Conservation (phyloP, 2,113 vertebrate species). For the Rostratula benghalensis region DNA sequence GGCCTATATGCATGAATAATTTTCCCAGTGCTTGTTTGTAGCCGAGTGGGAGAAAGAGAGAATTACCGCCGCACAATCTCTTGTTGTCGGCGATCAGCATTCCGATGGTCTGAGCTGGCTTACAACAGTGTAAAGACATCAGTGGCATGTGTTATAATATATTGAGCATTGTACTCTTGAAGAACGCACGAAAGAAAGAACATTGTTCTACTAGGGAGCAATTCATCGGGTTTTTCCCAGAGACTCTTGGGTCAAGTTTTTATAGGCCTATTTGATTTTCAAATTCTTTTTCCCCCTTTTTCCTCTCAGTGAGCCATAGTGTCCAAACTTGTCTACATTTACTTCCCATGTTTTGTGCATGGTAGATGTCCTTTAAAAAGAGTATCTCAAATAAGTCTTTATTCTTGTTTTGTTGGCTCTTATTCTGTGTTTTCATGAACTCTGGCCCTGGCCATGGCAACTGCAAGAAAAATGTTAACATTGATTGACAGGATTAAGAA, state of each 20-base stretch:
- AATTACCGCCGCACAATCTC: conserved; percentile 69
- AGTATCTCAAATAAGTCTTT: conserved; percentile 98
- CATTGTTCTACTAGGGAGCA: conserved; percentile 88
- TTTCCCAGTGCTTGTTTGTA: conserved; percentile 81
- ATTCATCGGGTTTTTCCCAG: conserved; percentile 99
- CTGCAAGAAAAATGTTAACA: conserved; percentile 98
- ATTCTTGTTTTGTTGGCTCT: conserved; percentile 98
- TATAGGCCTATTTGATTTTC: conserved; percentile 96
- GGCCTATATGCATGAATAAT: conserved; percentile 77
- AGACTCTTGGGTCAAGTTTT: conserved; percentile 98
- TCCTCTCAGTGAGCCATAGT: conserved; percentile 84
- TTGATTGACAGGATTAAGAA: conserved; percentile 99
- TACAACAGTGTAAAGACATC: conserved; percentile 83
- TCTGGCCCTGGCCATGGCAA: conserved; percentile 99
- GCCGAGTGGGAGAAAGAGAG: conserved; percentile 63
- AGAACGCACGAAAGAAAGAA: conserved; percentile 86
- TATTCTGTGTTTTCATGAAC: conserved; percentile 99
- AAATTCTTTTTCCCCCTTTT: conserved; percentile 88
- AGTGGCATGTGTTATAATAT: conserved; percentile 92
- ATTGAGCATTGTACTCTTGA: conserved; percentile 87
- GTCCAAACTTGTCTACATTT: conserved; percentile 98
- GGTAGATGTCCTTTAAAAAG: conserved; percentile 97
- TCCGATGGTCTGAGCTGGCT: conserved; percentile 83
- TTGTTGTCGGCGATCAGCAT: conserved; percentile 77
- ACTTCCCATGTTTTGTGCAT: conserved; percentile 96